Evolutionary conservation across 2,113 vertebrate species (phyloP), one percentile per base, ranked within the genome.

Genomic region (Himantopus leucocephalus): DNA sequence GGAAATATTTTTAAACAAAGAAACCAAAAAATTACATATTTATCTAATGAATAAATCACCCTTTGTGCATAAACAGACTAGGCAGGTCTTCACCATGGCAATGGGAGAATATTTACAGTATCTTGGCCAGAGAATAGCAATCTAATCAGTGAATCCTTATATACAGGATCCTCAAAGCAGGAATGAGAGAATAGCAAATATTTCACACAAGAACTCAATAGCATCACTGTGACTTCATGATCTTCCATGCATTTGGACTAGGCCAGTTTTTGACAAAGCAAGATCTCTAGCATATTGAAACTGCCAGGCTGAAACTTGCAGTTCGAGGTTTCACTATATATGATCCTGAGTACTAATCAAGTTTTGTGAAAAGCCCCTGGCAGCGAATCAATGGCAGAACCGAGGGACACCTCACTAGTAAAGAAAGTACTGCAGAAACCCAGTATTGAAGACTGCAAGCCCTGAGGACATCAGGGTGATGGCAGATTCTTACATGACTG

Each of bases 31-130:
- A 78, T 82, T 85, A 53, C 53, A 12, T 76, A 58, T 90, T 87
- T 79, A 48, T 93, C 87, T 88, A 85, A 88, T 79, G 77, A 85
- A 94, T 82, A 95, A 95, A 96, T 96, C 92, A 93, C 45, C 43
- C 56, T 82, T 60, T 83, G 48, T 85, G 47, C 87, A 75, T 41
- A 32, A 95, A 64, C 39, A 87, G 73, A 43, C 58, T 34, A 73
- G 75, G 41, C 39, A 85, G 74, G 75, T 48, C 84, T 71, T 91
- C 66, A 64, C 77, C 77, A 76, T 29, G 24, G 87, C 66, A 91
- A 35, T 85, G 58, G 8, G 56, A 70, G 73, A 68, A 41, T 63
- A 97, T 95, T 88, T 90, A 94, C 81, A 88, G 60, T 14, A 63
- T 48, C 64, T 72, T 63, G 80, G 94, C 43, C 70, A 63, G 89